Conservation (phyloP, 1,140 invertebrate genomes). For the Ruditapes philippinarum region DNA sequence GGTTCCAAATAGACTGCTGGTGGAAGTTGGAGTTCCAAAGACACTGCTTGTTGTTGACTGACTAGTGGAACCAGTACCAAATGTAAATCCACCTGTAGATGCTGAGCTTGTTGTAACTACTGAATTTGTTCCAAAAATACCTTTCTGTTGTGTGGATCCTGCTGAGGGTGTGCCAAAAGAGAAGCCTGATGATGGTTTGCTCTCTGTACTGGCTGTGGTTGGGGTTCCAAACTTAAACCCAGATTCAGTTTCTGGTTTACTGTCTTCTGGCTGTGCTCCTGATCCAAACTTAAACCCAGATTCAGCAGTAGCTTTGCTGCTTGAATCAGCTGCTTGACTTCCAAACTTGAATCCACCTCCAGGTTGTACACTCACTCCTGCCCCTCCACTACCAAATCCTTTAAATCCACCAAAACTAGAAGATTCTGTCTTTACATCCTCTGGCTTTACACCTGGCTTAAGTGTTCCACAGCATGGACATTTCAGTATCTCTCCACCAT, state of each 20-base stretch:
- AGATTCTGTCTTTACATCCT: constrained; percentile 59
- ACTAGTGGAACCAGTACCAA: constrained; percentile 32
- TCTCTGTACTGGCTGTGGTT: constrained; percentile 19
- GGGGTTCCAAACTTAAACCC: constrained; percentile 53
- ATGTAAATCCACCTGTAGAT: constrained; percentile 67
- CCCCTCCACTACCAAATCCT: not conserved
- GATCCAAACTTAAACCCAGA: constrained; percentile 29
- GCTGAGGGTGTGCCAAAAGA: constrained; percentile 20
- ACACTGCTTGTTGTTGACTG: not conserved
- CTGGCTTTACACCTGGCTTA: constrained; percentile 84
- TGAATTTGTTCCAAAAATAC: not conserved
- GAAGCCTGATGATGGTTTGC: constrained; percentile 22
- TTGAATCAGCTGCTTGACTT: constrained; percentile 25
- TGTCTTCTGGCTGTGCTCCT: constrained; percentile 12
- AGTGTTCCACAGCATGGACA: constrained; percentile 91
- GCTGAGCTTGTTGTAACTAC: constrained; percentile 42
- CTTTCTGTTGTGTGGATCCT: not conserved
- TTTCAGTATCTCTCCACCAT: constrained; percentile 88
- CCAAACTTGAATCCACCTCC: constrained; percentile 69
- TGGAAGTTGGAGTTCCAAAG: not conserved
- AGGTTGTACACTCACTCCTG: not conserved
- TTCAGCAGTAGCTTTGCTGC: not conserved
- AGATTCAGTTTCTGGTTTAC: constrained; percentile 39
- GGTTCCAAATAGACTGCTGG: constrained; percentile 2
- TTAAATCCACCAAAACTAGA: not conserved